phyloP scores from a whole-genome alignment of 2,113 vertebrate species.

The Ptyas mucosa region DNA sequence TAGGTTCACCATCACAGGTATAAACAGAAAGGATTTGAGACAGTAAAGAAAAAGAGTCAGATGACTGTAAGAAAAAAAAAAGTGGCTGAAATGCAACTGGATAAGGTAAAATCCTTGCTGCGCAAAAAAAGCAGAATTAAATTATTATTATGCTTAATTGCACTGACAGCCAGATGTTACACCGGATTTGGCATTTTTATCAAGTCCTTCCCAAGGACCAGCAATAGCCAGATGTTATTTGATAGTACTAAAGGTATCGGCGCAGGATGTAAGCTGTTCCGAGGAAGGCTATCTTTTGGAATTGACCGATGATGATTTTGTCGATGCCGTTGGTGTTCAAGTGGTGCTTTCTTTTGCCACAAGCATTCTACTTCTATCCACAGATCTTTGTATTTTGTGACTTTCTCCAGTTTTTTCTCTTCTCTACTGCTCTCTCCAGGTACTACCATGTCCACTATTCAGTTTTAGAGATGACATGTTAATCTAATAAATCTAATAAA shows the following conservation, averaged over 20 bases:
- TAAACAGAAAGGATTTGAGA: too few species aligned
- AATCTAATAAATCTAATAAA: not conserved
- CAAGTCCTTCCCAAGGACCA: not conserved
- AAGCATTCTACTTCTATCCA: not conserved
- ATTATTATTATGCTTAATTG: not conserved
- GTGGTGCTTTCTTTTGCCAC: not conserved
- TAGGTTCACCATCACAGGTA: too few species aligned
- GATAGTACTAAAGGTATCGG: not conserved
- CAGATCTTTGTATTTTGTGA: not conserved
- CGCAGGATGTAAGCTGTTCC: not conserved
- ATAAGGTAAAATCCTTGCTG: not conserved
- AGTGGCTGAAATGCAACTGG: not conserved
- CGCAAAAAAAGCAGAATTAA: not conserved
- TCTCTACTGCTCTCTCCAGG: not conserved
- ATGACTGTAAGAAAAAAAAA: not conserved
- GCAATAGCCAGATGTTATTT: not conserved
- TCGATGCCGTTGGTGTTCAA: not conserved
- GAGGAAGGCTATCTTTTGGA: not conserved
- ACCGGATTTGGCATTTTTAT: not conserved
- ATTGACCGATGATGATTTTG: not conserved
- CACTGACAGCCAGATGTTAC: not conserved
- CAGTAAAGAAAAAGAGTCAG: not conserved
- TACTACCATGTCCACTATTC: not conserved
- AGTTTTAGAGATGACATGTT: not conserved
- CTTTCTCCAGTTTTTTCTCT: not conserved